Conservation (phyloP, 2,113 vertebrate species). For the Cariama cristata region DNA sequence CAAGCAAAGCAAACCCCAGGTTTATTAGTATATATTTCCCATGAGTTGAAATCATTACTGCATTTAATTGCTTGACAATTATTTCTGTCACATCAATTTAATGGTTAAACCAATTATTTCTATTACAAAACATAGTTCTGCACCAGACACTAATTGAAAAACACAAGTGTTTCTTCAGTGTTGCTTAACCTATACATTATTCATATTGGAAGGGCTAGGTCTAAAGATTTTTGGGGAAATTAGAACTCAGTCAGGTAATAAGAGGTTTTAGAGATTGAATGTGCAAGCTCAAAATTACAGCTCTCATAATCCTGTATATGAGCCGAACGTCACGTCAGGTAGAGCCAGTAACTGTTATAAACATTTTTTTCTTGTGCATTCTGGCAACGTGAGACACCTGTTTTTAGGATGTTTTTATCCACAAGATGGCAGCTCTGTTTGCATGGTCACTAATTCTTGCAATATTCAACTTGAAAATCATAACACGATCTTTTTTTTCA, state of each 20-base stretch:
- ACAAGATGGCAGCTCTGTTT: constrained; percentile 71
- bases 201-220: constrained; percentile 23
- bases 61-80: constrained; percentile 75
- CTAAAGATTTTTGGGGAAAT: constrained; percentile 16
- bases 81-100: constrained; percentile 75
- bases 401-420: not conserved
- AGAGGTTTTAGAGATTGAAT: not conserved
- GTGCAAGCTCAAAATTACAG: not conserved
- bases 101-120: constrained; percentile 75
- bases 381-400: not conserved
- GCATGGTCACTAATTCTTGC: not conserved
- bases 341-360: not conserved
- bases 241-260: not conserved
- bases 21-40: constrained; percentile 67
- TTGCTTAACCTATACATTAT: constrained; percentile 43
- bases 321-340: not conserved
- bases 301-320: not conserved
- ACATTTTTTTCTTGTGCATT: not conserved
- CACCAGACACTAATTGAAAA: constrained; percentile 63
- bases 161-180: not conserved
- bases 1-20: not conserved
- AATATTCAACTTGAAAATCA: not conserved
- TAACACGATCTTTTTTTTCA: not conserved
- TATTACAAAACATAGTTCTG: constrained; percentile 67
- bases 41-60: constrained; percentile 57